Conservation (phyloP, 2,113 vertebrate genomes). For the Smithornis capensis region DNA sequence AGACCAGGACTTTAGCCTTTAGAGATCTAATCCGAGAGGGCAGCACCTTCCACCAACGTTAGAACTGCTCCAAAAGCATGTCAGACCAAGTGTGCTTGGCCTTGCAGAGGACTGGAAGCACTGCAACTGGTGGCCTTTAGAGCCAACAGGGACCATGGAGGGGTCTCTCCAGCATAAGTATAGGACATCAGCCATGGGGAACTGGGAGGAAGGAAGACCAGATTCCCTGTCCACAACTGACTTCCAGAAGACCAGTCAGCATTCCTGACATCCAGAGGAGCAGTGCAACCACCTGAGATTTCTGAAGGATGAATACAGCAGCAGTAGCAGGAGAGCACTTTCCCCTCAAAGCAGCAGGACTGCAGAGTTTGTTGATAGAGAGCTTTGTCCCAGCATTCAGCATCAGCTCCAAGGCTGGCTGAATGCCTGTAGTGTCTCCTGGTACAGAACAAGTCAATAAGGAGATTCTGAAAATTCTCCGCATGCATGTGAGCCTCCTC, state of each 20-base stretch:
- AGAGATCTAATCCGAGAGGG: background rate
- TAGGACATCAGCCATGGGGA: background rate
- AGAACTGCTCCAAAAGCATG: background rate
- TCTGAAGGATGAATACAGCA: background rate
- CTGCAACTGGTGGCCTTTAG: background rate
- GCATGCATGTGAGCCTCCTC: background rate
- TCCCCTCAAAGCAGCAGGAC: background rate
- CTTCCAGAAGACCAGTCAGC: background rate
- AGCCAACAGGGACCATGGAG: background rate
- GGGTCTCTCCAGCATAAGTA: background rate
- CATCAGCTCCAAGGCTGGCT: background rate
- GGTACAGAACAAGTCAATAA: background rate
- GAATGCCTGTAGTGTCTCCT: background rate
- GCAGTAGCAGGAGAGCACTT: background rate
- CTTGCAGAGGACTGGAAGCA: background rate
- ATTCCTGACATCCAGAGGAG: background rate
- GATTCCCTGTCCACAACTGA: background rate
- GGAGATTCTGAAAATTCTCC: background rate
- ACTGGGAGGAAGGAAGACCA: background rate
- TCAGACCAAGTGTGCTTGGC: background rate
- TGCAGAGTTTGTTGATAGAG: background rate
- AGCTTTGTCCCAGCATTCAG: background rate
- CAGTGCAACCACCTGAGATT: background rate
- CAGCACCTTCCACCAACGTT: background rate
- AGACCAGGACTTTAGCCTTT: background rate